Evolutionary conservation across 2,888 invertebrate genomes (phyloP).

Genomic region (Ctenicera cuprea): DNA sequence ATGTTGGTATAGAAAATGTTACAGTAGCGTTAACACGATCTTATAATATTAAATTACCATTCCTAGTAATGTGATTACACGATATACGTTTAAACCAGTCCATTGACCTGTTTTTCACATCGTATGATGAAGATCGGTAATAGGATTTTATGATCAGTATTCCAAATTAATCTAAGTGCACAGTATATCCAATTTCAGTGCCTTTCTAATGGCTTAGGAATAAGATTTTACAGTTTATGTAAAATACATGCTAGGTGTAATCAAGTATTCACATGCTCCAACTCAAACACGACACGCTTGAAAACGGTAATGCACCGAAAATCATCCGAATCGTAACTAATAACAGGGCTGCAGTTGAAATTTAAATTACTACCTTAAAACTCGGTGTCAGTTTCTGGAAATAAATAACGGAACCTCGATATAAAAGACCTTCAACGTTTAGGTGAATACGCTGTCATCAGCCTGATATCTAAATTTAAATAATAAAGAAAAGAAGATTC

Average conservation of each 20-base stretch:
- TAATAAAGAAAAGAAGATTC: slow-evolving; percentile 8
- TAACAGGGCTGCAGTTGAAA: slow-evolving; percentile 47
- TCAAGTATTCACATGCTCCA: slow-evolving; percentile 33
- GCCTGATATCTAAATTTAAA: slow-evolving; percentile 17
- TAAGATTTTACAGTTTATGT: slow-evolving; percentile 26
- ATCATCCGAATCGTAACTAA: slow-evolving; percentile 47
- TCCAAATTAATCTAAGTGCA: slow-evolving; percentile 29
- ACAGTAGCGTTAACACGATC: slow-evolving; percentile 37
- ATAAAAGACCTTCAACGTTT: slow-evolving; percentile 25
- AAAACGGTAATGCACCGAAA: slow-evolving; percentile 51
- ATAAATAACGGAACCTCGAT: slow-evolving; percentile 41
- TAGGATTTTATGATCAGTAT: slow-evolving; percentile 35
- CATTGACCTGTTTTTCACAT: slow-evolving; percentile 42
- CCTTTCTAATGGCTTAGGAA: slow-evolving; percentile 22
- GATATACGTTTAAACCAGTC: slow-evolving; percentile 35
- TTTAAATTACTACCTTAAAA: slow-evolving; percentile 45
- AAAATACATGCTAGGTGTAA: slow-evolving; percentile 30
- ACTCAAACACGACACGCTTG: slow-evolving; percentile 47
- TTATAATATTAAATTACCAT: slow-evolving; percentile 42
- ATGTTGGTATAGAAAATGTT: background rate
- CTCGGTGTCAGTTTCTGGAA: slow-evolving; percentile 30
- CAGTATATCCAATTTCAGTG: slow-evolving; percentile 34
- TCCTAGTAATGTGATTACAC: slow-evolving; percentile 38
- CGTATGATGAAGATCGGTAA: slow-evolving; percentile 32
- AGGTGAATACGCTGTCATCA: slow-evolving; percentile 20